Percentiles rank a stretch among this genome's conserved stretches.
phyloP scores from a whole-genome alignment of 2,113 vertebrate species.

The Festucalex cinctus region DNA sequence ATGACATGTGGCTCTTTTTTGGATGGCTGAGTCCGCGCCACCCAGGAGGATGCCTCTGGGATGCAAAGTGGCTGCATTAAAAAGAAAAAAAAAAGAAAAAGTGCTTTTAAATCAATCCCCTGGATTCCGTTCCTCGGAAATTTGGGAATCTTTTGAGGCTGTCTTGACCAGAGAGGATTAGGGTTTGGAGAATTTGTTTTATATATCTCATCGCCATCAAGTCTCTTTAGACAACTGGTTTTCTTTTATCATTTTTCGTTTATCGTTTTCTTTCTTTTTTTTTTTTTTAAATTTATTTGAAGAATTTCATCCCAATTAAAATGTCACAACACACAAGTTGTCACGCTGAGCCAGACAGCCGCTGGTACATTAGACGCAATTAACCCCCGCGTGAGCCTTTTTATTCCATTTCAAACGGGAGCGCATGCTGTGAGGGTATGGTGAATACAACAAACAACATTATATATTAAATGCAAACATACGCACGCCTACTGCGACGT shows the following conservation, averaged over 20 bases:
- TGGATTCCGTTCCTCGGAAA: slow-evolving; percentile 14
- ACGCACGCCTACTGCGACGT: not conserved
- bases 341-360: not conserved
- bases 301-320: not conserved
- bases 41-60: slow-evolving; percentile 14
- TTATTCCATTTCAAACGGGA: not conserved
- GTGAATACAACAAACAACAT: not conserved
- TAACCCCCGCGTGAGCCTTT: not conserved
- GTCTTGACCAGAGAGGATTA: not conserved
- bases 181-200: not conserved
- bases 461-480: not conserved
- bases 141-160: not conserved
- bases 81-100: not conserved
- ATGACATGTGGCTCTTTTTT: slow-evolving; percentile 14
- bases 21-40: slow-evolving; percentile 14
- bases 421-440: not conserved
- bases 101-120: slow-evolving; percentile 22
- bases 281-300: not conserved
- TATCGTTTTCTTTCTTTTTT: not conserved
- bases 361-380: not conserved
- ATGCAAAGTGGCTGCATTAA: not conserved
- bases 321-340: not conserved
- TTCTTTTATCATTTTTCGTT: not conserved
- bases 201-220: not conserved
- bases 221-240: not conserved